phyloP scores from a whole-genome alignment of 2,113 vertebrate species.

The Corythoichthys haematopterus region DNA sequence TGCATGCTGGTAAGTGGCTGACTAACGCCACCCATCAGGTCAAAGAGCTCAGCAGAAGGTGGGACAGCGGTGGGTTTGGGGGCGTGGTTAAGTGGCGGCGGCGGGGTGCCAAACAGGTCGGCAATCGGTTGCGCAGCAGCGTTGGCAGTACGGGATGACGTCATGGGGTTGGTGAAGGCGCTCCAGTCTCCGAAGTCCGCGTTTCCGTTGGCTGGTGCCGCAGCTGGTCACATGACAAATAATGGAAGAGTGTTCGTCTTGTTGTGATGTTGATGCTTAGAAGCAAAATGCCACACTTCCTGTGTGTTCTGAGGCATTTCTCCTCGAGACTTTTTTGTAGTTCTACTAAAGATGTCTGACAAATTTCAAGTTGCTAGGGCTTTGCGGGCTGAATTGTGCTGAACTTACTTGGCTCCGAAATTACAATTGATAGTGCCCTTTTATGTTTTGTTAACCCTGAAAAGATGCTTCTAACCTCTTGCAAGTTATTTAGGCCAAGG shows the following conservation, averaged over 20 bases:
- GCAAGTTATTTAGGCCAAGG: not conserved
- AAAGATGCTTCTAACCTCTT: not conserved
- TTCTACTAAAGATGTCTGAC: too few species aligned
- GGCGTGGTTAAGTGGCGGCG: slow-evolving; percentile 50
- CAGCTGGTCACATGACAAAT: slow-evolving; percentile 53
- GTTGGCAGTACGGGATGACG: slow-evolving; percentile 42
- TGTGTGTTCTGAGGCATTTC: too few species aligned
- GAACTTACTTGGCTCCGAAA: too few species aligned
- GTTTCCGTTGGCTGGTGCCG: slow-evolving; percentile 79
- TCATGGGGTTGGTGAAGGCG: slow-evolving; percentile 79
- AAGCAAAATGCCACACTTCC: too few species aligned
- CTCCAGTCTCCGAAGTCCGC: slow-evolving; percentile 96
- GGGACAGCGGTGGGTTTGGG: slow-evolving; percentile 41
- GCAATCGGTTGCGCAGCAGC: slow-evolving; percentile 46
- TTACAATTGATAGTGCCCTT: too few species aligned
- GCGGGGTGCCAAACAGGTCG: slow-evolving; percentile 69
- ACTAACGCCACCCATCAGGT: slow-evolving; percentile 80
- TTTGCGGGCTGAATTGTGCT: too few species aligned
- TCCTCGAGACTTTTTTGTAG: too few species aligned
- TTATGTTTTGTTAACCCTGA: too few species aligned
- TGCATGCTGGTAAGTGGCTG: slow-evolving; percentile 67
- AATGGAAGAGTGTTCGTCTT: too few species aligned
- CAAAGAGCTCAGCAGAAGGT: slow-evolving; percentile 83
- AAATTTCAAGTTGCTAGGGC: too few species aligned
- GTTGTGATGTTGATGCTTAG: too few species aligned